Evolutionary conservation across 2,888 invertebrate species (phyloP), one percentile per base, ranked within the genome.

Genomic region (Drosophila macrospina): DNA sequence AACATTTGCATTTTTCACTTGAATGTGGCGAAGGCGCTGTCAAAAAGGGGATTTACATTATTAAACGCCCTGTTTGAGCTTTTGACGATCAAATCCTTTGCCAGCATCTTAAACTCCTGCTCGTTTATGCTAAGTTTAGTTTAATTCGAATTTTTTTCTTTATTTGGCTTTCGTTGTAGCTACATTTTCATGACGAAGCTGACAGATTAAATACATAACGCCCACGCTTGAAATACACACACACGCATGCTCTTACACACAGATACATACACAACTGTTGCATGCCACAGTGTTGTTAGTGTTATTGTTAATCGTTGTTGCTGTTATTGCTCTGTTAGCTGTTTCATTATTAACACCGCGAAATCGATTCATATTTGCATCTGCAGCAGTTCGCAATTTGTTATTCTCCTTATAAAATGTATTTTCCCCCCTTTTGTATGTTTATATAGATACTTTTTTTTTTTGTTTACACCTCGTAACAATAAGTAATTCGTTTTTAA

Each of bases 1-100:
- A 84, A 86, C 66, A 82, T 87, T 87, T 76, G 72, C 80, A 86
- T 82, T 74, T 85, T 76, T 78, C 26, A 78, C 64, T 56, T 51
- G 55, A 74, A 68, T 60, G 61, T 65, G 48, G 47, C 57, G 50
- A 42, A 37, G 16, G 15, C 45, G 10, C 36, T 39, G 24, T 7
- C 10, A 7, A 13, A 13, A 4, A 5, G 20, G 37, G 15, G 16
- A 8, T 54, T 79, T 69, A 11, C 16, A 36, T 52, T 42, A 37
- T 47, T 45, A 34, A 48, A 55, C 44, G n/a, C n/a, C 26, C 44
- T 54, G 32, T 70, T 57, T 39, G 41, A 48, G 69, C 68, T 37
- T 52, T n/a, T 45, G 59, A 16, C 20, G 36, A 20, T 50, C 34
- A 36, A 48, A 41, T 11, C 15, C 41, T 34, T 56, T 64, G 64